Base-by-base conservation (phyloP, 2,113 vertebrate species). In the Phyllopteryx taeniolatus region DNA sequence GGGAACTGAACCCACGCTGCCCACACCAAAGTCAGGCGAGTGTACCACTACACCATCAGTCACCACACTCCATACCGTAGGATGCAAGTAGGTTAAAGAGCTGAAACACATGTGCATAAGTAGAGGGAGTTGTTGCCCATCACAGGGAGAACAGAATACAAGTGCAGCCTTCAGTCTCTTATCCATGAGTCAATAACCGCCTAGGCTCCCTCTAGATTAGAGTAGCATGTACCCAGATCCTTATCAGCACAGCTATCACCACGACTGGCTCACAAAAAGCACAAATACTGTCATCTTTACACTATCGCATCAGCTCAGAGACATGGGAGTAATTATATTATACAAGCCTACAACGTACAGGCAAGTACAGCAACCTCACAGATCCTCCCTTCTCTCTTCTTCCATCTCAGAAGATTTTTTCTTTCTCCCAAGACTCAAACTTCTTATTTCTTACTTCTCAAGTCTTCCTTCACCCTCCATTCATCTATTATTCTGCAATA, bases 211-310 rank as follows among this genome's bases (percentile, higher is more conserved):
- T 87, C 80, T 91, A 78, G 91, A 90, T 89, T 84, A 86, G 82
- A 67, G 87, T 80, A 84, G 83, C 92, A 89, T 91, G 87, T 90
- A 92, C 89, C 88, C 91, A 92, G 90, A 93, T 94, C 77, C 87
- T 92, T 94, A 94, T 95, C 91, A 74, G 92, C 72, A 91, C 91
- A 91, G 84, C 88, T 85, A 92, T 88, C 85, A 90, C 86, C 85
- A 79, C 70, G 72, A 47, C 86, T 91, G 91, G 84, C 85, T 87
- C 89, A 88, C 89, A 88, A 81, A 39, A 82, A 80, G 79, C 74
- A 84, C 82, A 86, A 83, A 88, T 86, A 89, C 89, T 87, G 82
- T 72, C 72, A 87, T 67, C 86, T 47, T 72, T 60, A 80, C 84
- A 76, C 65, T 83, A 86, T 85, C 86, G 86, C 90, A 92, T 90